Evolutionary conservation across 2,113 vertebrate species (phyloP).

Genomic region (Periophthalmodon schlosseri): DNA sequence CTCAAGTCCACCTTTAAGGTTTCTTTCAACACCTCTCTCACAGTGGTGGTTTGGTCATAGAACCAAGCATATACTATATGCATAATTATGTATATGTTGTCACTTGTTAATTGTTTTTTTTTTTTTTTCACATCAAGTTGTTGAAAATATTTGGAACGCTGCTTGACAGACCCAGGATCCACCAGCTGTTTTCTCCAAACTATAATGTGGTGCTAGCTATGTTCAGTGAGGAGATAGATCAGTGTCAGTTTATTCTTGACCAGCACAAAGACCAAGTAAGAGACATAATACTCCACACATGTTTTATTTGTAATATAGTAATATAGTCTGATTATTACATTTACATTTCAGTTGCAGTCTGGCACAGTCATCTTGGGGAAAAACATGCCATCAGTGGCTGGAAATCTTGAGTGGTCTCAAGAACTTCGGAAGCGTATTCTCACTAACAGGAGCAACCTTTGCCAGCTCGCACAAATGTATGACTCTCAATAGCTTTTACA

Average conservation of each 20-base stretch:
- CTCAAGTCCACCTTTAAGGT: constrained; percentile 79
- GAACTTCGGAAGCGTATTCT: constrained; percentile 73
- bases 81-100: background rate
- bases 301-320: background rate
- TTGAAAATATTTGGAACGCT: constrained; percentile 76
- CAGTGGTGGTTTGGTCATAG: background rate
- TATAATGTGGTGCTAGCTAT: constrained; percentile 73
- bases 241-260: constrained; percentile 72
- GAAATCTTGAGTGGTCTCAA: constrained; percentile 79
- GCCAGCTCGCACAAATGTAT: constrained; percentile 70
- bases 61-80: background rate
- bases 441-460: constrained; percentile 66
- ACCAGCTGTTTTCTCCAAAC: constrained; percentile 70
- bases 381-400: constrained; percentile 74
- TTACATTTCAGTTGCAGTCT: constrained; percentile 66
- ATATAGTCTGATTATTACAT: background rate
- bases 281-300: background rate
- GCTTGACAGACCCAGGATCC: constrained; percentile 72
- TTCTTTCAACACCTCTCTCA: constrained; percentile 5
- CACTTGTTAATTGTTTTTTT: background rate
- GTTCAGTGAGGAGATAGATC: constrained; percentile 77
- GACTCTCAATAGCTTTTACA: background rate
- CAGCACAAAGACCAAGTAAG: constrained; percentile 75
- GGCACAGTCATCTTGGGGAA: constrained; percentile 68
- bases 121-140: constrained; percentile 52